These are phyloP conservation scores for Noctua janthina DNA, from an alignment of 2,888 invertebrate species.

Conservation along the genomic window DNA sequence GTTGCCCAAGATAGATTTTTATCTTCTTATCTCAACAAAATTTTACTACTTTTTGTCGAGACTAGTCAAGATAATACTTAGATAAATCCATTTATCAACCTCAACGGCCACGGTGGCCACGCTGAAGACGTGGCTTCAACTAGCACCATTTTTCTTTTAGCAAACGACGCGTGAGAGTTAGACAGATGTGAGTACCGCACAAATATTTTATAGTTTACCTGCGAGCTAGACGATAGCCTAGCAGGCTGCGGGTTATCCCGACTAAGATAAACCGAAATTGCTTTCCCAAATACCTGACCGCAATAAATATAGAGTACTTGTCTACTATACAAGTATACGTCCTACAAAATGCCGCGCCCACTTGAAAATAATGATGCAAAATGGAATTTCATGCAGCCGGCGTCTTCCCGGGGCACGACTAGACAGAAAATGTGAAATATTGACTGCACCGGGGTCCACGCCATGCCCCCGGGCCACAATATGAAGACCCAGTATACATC, in stretches of 20 bases:
- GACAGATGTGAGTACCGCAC: conserved; percentile 19
- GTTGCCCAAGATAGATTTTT: conserved; percentile 21
- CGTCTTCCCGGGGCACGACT: conserved; percentile 61
- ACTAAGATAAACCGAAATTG: conserved; percentile 67
- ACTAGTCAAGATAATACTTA: conserved; percentile 13
- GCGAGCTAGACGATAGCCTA: conserved; percentile 22
- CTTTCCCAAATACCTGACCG: conserved; percentile 64
- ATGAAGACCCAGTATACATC: conserved; percentile 48
- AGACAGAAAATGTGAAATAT: conserved; percentile 76
- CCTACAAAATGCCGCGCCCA: conserved; percentile 74
- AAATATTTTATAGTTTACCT: conserved; percentile 37
- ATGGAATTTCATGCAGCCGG: conserved; percentile 77
- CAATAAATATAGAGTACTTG: conserved; percentile 70
- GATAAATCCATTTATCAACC: conserved; percentile 50
- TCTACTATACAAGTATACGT: conserved; percentile 36
- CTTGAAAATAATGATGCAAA: conserved; percentile 86
- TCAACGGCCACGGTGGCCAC: not conserved
- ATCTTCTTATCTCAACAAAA: conserved; percentile 12
- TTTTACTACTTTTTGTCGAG: conserved; percentile 14
- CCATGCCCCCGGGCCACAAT: conserved; percentile 51
- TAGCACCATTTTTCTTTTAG: conserved; percentile 32
- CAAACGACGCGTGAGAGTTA: conserved; percentile 23
- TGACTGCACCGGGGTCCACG: conserved; percentile 70
- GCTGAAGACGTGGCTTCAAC: conserved; percentile 18
- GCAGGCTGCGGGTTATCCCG: conserved; percentile 17